phyloP scores from a whole-genome alignment of 2,888 invertebrate species.

The Drosophila helvetica region DNA sequence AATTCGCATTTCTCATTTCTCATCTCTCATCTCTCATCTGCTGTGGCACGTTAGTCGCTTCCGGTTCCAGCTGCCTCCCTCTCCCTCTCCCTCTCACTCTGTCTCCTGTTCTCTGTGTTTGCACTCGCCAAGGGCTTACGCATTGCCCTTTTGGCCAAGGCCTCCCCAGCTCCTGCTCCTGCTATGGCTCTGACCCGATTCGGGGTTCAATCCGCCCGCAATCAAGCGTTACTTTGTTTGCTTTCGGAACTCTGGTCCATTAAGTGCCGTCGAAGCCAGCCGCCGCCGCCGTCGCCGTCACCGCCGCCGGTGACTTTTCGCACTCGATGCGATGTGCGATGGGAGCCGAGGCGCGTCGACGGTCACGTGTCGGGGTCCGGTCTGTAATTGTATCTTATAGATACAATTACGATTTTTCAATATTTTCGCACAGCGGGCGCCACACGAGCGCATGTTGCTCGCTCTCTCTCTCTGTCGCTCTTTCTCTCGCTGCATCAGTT shows the following conservation, averaged over 20 bases:
- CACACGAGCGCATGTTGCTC: constrained; percentile 16
- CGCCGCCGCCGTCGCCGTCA: constrained; percentile 30
- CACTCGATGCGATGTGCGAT: constrained; percentile 54
- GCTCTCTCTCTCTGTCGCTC: background rate
- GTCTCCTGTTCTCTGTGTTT: constrained; percentile 55
- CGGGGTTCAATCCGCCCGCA: constrained; percentile 65
- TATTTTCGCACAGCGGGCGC: constrained; percentile 74
- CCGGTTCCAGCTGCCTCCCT: constrained; percentile 48
- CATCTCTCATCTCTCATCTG: constrained; percentile 28
- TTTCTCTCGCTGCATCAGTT: constrained; percentile 23
- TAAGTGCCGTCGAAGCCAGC: constrained; percentile 60
- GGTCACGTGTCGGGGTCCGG: constrained; percentile 67
- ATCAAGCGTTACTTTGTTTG: constrained; percentile 79
- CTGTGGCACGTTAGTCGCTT: constrained; percentile 66
- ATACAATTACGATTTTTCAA: constrained; percentile 79
- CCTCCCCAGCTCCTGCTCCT: background rate
- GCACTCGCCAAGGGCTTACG: constrained; percentile 57
- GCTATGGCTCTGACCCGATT: background rate
- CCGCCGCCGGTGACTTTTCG: constrained; percentile 67
- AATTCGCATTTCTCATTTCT: constrained; percentile 30
- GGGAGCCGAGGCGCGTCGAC: constrained; percentile 19
- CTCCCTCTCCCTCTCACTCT: background rate
- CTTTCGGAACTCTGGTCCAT: constrained; percentile 78
- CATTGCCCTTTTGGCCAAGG: constrained; percentile 61
- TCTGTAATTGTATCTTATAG: constrained; percentile 76